phyloP scores from a whole-genome alignment of 1,140 invertebrate species.

The Drosophila eugracilis region DNA sequence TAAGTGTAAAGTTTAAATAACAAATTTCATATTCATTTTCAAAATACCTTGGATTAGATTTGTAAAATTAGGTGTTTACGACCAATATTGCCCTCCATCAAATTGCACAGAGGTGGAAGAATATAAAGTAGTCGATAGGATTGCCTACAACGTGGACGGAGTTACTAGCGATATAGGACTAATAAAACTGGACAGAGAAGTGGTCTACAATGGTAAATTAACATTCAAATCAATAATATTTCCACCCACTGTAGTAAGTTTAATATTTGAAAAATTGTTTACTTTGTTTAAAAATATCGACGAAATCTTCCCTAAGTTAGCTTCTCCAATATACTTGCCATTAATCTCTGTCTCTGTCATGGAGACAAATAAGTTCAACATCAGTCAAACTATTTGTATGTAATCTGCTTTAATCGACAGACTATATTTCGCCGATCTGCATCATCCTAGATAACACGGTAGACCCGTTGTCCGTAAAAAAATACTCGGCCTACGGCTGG shows the following conservation, averaged over 20 bases:
- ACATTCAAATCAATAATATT: not conserved
- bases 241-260: no score
- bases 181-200: no score
- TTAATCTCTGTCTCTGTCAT: no score
- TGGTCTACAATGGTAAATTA: not conserved
- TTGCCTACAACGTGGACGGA: not conserved
- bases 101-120: not conserved
- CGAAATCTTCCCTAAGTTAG: no score
- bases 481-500: not conserved
- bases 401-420: not conserved
- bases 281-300: no score
- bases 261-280: no score
- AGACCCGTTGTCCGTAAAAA: not conserved
- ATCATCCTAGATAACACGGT: not conserved
- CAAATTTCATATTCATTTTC: not conserved
- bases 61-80: not conserved
- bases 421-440: not conserved
- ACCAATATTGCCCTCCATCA: not conserved
- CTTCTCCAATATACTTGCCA: no score
- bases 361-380: no score
- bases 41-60: not conserved
- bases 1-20: not conserved
- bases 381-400: no score
- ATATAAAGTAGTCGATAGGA: not conserved
- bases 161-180: not conserved